phyloP scores from a whole-genome alignment of 1,140 invertebrate genomes.

The Apolygus lucorum region DNA sequence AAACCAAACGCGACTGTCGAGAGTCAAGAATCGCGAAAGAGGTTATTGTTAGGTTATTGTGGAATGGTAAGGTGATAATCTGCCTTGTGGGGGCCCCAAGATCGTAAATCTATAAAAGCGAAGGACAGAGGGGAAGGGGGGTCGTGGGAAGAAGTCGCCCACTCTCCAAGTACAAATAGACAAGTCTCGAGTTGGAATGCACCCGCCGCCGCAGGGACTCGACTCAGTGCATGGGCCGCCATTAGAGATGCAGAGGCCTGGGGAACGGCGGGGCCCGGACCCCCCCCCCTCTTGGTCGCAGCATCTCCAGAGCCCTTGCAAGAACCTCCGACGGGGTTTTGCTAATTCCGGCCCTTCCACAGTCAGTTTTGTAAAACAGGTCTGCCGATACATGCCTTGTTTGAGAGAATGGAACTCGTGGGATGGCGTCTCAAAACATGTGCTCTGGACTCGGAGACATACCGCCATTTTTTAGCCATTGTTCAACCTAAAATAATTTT shows the following conservation, averaged over 20 bases:
- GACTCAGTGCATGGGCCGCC: constrained; percentile 1
- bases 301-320: too few species aligned
- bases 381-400: too few species aligned
- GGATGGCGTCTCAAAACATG: too few species aligned
- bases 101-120: constrained; percentile 18
- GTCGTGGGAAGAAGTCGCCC: constrained; percentile 5
- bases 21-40: background rate
- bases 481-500: too few species aligned
- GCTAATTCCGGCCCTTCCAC: too few species aligned
- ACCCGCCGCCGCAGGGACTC: background rate
- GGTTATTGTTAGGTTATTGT: background rate
- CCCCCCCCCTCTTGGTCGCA: too few species aligned
- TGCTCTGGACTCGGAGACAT: too few species aligned
- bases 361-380: too few species aligned
- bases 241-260: constrained; percentile 3
- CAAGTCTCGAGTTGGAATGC: background rate
- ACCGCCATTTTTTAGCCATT: too few species aligned
- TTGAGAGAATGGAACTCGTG: too few species aligned
- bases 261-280: too few species aligned
- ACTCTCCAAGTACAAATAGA: constrained; percentile 7
- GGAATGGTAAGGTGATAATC: constrained; percentile 7
- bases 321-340: too few species aligned
- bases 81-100: background rate
- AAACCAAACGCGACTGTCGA: background rate
- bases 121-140: background rate